Evolutionary conservation across 2,113 vertebrate species (phyloP).

Genomic region (Leucoraja erinaceus): DNA sequence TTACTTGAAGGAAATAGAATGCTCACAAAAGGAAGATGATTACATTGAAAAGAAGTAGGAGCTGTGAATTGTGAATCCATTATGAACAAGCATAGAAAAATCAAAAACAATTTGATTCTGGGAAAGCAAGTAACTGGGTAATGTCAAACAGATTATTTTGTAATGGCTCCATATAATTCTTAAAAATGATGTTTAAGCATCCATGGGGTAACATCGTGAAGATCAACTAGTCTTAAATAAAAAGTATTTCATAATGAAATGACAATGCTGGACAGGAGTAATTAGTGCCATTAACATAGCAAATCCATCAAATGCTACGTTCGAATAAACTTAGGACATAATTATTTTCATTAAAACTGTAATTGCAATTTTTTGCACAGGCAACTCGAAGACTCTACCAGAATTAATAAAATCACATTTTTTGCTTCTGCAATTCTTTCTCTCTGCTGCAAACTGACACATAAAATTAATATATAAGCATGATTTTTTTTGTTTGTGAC

Average conservation of each 20-base stretch:
- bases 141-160: not conserved
- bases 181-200: not conserved
- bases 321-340: not conserved
- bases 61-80: not conserved
- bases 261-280: not conserved
- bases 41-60: not conserved
- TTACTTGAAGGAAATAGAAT: no score
- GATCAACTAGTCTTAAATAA: not conserved
- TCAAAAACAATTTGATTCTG: not conserved
- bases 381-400: not conserved
- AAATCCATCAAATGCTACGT: not conserved
- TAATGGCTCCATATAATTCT: not conserved
- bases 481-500: not conserved
- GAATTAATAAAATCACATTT: conserved; percentile 1
- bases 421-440: not conserved
- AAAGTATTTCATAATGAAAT: not conserved
- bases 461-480: not conserved
- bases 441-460: not conserved
- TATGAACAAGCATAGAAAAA: not conserved
- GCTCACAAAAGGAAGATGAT: not conserved
- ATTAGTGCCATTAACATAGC: not conserved
- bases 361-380: not conserved
- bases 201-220: not conserved
- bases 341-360: not conserved
- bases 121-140: not conserved